Conservation (phyloP, 1,140 invertebrate genomes). For the Lanistes nyassanus region DNA sequence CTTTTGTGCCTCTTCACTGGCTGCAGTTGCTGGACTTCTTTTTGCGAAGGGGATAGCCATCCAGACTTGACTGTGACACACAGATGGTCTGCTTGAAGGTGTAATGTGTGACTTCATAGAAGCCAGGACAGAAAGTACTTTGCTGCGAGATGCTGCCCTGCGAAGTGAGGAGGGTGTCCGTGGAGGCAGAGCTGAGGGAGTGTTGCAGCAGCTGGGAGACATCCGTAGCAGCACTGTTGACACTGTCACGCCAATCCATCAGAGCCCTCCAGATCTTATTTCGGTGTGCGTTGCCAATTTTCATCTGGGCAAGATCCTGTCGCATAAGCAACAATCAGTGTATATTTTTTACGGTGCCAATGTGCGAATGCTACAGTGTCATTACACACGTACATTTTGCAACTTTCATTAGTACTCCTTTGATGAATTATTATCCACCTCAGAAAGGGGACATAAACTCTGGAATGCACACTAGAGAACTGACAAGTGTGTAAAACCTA, state of each 20-base stretch:
- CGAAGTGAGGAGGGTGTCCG: conserved; percentile 42
- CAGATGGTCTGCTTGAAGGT: conserved; percentile 63
- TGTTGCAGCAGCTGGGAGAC: conserved; percentile 41
- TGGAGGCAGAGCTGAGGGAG: conserved; percentile 43
- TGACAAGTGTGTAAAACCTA: too few species aligned
- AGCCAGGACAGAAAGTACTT: conserved; percentile 54
- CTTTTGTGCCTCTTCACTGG: not conserved
- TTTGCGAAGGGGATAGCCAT: not conserved
- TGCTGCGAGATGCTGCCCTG: conserved; percentile 40
- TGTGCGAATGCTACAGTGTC: too few species aligned
- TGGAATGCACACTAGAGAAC: too few species aligned
- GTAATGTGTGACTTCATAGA: conserved; percentile 61
- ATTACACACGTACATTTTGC: too few species aligned
- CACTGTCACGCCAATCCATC: conserved; percentile 41
- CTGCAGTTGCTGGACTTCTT: not conserved
- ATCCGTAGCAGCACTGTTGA: conserved; percentile 15
- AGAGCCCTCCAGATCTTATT: conserved; percentile 63
- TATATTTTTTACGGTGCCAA: too few species aligned
- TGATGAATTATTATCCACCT: too few species aligned
- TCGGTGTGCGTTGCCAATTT: conserved; percentile 57
- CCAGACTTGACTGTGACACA: conserved; percentile 17
- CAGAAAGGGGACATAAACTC: too few species aligned
- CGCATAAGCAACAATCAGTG: too few species aligned
- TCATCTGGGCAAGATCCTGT: conserved; percentile 61
- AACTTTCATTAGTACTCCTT: too few species aligned